These are phyloP conservation scores for Antheraea pernyi DNA, from an alignment of 1,140 invertebrate genomes.

Conservation along the genomic window DNA sequence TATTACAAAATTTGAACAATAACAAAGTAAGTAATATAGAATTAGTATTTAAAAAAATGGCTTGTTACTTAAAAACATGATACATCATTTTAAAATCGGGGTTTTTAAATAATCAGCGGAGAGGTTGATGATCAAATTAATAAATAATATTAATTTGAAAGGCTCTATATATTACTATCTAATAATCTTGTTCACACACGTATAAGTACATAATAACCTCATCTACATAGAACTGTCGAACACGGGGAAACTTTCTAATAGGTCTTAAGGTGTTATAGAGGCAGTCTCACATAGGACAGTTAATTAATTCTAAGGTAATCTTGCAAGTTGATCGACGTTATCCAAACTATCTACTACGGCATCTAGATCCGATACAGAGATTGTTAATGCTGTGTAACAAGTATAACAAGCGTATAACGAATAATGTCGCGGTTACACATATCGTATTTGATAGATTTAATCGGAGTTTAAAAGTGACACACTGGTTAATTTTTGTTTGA, in stretches of 20 bases:
- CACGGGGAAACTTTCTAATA: slow-evolving; percentile 37
- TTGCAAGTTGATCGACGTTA: slow-evolving; percentile 57
- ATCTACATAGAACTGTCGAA: neutral
- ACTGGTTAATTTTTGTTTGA: neutral
- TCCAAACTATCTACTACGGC: slow-evolving; percentile 43
- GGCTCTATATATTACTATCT: too few relatives aligned
- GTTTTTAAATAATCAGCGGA: too few relatives aligned
- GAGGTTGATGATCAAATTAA: too few relatives aligned
- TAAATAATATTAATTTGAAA: too few relatives aligned
- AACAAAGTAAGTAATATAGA: too few relatives aligned
- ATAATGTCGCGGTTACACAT: slow-evolving; percentile 28
- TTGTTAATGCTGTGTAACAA: slow-evolving; percentile 43
- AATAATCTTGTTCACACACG: neutral
- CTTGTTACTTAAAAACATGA: too few relatives aligned
- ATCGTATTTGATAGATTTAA: slow-evolving; percentile 22
- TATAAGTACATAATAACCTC: neutral
- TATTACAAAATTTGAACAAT: too few relatives aligned
- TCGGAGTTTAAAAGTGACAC: neutral
- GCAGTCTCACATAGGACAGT: slow-evolving; percentile 39
- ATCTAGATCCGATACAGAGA: slow-evolving; percentile 41
- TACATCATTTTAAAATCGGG: too few relatives aligned
- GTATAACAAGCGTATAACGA: slow-evolving; percentile 36
- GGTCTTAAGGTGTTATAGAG: slow-evolving; percentile 43
- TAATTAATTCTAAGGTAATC: slow-evolving; percentile 61
- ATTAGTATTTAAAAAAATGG: too few relatives aligned